phyloP scores from a whole-genome alignment of 2,888 invertebrate genomes.

The Melanotus villosus region DNA sequence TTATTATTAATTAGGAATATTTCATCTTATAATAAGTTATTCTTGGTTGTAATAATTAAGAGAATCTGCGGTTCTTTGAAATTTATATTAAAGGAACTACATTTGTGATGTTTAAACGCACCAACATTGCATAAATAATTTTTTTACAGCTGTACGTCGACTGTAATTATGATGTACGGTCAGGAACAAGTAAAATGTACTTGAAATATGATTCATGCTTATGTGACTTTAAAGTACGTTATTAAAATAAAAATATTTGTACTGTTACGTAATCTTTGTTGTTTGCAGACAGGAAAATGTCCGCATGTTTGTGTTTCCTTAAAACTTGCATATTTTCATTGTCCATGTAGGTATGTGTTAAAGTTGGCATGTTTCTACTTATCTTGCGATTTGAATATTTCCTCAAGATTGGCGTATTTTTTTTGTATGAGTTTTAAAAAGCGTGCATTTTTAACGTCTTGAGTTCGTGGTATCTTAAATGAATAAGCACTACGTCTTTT shows the following conservation, averaged over 20 bases:
- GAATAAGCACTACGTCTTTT: not conserved
- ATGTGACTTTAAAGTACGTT: conserved; percentile 9
- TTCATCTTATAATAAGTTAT: no score
- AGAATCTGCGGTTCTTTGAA: no score
- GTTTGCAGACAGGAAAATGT: not conserved
- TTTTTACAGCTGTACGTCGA: conserved; percentile 13
- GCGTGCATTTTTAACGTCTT: no score
- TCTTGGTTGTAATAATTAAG: no score
- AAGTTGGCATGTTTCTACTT: no score
- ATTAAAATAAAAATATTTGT: conserved; percentile 17
- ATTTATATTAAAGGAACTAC: not conserved
- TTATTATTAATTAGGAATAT: no score
- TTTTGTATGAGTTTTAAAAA: no score
- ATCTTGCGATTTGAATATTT: no score
- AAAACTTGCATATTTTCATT: not conserved
- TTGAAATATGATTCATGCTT: conserved; percentile 34
- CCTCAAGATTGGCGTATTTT: no score
- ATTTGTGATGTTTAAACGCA: not conserved
- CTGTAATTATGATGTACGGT: conserved; percentile 19
- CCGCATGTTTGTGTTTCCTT: no score
- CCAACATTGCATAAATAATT: conserved; percentile 23
- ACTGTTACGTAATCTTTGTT: conserved; percentile 18
- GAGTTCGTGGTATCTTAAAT: no score
- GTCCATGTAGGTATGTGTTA: no score
- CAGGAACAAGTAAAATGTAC: conserved; percentile 24